Evolutionary conservation across 2,888 invertebrate genomes (phyloP), one percentile per base, ranked within the genome.

Genomic region (Deilephila porcellus): DNA sequence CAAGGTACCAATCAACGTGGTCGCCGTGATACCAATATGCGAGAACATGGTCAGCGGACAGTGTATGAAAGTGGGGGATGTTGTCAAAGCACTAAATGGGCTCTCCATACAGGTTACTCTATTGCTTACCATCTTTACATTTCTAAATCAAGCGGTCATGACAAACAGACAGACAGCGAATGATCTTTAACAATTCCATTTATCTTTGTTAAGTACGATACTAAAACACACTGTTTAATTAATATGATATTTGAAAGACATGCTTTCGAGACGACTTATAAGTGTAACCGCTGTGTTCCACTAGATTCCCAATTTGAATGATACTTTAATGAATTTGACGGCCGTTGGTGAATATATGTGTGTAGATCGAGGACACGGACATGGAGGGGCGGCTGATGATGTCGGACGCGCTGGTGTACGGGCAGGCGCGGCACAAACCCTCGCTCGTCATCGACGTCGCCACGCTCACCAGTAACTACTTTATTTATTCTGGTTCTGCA

Each of bases 21-120:
- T 93, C 82, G 97, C 96, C 0, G 95, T 97, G 76, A 96, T 97
- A 62, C 98, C 98, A 0, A 92, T 98, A 56, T 97, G 97, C 85
- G 98, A 98, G 91, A 98, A 98, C 91, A 96, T 98, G 95, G 96
- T 97, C 14, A 96, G 97, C 82, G 97, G 97, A 3, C 96, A 95
- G 80, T 97, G 98, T 6, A 97, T 96, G 93, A 96, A 97, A 81
- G 97, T 97, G 0, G 98, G 98, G 0, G 98, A 98, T 88, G 96
- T 97, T 25, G 96, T 98, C 59, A 95, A 93, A 59, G 97, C 97
- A 0, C 97, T 96, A 95, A 98, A 97, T 90, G 98, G 98, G 11
- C 96, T 97, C 85, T 96, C 96, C 73, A 97, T 98, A 76, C 96
- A 97, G 93, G 96, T 93, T 14, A 71, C 76, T 37, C 14, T 37